phyloP scores from a whole-genome alignment of 2,113 vertebrate species.

The Phylloscopus trochiloides region DNA sequence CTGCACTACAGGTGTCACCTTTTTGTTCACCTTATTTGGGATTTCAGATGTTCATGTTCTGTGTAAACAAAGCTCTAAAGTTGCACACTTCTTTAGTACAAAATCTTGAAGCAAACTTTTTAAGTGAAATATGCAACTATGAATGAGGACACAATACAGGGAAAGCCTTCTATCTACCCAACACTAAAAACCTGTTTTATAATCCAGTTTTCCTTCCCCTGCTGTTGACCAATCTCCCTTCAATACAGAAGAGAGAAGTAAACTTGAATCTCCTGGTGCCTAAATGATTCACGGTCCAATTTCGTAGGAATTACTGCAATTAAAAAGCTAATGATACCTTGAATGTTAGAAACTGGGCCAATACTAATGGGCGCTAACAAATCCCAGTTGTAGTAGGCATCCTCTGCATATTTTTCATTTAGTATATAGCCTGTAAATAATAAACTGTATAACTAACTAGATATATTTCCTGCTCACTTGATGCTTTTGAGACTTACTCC shows the following conservation, averaged over 20 bases:
- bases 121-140: constrained; percentile 10
- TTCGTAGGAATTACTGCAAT: constrained; percentile 11
- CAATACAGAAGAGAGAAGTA: constrained; percentile 14
- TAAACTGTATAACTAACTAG: constrained; percentile 62
- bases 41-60: background rate
- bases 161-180: constrained; percentile 19
- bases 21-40: background rate
- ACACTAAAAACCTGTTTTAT: background rate
- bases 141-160: background rate
- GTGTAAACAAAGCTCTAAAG: constrained; percentile 6
- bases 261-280: constrained; percentile 75
- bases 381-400: constrained; percentile 38
- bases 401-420: constrained; percentile 54
- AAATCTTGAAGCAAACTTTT: constrained; percentile 17
- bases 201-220: background rate
- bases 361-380: constrained; percentile 56
- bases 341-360: constrained; percentile 64
- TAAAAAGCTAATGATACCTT: constrained; percentile 30
- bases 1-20: background rate
- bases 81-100: constrained; percentile 10
- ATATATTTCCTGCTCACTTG: constrained; percentile 73
- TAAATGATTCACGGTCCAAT: constrained; percentile 63
- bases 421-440: constrained; percentile 64
- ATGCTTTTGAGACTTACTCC: constrained; percentile 73
- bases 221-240: constrained; percentile 35